These are phyloP conservation scores for Riptortus pedestris DNA, from an alignment of 1,140 invertebrate genomes.

Conservation along the genomic window DNA sequence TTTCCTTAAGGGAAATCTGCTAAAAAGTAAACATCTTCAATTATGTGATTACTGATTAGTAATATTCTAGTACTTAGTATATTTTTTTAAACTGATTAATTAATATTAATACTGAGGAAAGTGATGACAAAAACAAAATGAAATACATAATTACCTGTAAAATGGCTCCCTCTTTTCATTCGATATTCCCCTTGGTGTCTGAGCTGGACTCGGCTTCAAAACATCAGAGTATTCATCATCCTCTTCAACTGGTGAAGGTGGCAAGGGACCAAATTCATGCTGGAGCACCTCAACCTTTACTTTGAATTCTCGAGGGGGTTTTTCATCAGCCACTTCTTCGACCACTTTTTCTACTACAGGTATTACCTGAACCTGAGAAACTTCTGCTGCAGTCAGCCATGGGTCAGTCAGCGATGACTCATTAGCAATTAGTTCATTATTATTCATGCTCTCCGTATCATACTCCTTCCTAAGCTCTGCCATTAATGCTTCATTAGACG, in stretches of 20 bases:
- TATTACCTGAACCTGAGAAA: conserved; percentile 30
- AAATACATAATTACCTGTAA: conserved; percentile 30
- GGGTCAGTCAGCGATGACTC: conserved; percentile 28
- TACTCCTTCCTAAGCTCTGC: conserved; percentile 24
- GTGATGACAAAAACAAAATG: too few relatives aligned
- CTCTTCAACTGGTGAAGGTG: conserved; percentile 64
- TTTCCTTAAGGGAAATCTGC: too few relatives aligned
- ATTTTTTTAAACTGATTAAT: too few relatives aligned
- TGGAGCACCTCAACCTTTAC: conserved; percentile 36
- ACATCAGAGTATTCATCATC: conserved; percentile 62
- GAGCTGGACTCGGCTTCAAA: conserved; percentile 40
- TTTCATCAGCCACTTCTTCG: conserved; percentile 21
- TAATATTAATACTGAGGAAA: too few relatives aligned
- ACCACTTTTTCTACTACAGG: conserved; percentile 26
- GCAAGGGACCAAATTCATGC: conserved; percentile 63
- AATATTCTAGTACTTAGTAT: too few relatives aligned
- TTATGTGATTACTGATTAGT: too few relatives aligned
- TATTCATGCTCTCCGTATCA: conserved; percentile 25
- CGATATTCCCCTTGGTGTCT: conserved; percentile 34
- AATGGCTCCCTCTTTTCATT: conserved; percentile 37
- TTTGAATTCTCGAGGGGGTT: conserved; percentile 32
- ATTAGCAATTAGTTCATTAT: conserved; percentile 21
- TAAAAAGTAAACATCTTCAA: too few relatives aligned
- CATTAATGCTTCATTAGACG: conserved; percentile 28
- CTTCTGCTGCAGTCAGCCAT: conserved; percentile 30